Conservation (phyloP, 2,113 vertebrate genomes). For the Micronycteris hirsuta region DNA sequence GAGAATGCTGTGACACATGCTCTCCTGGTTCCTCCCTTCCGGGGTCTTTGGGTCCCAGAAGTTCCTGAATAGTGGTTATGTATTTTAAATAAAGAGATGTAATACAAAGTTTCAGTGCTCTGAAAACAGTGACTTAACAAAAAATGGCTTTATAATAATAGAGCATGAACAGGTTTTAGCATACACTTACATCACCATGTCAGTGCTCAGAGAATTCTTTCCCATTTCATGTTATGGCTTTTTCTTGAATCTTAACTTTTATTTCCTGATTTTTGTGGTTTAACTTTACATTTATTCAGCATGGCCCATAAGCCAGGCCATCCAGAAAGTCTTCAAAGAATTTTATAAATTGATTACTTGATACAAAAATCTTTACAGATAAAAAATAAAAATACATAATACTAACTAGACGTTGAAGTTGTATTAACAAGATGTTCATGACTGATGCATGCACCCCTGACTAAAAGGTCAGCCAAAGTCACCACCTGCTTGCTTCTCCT, state of each 20-base stretch:
- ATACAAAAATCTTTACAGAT: background rate
- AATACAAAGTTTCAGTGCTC: background rate
- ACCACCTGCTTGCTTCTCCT: background rate
- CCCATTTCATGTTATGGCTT: background rate
- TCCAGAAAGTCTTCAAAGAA: background rate
- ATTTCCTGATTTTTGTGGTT: background rate
- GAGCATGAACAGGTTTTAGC: background rate
- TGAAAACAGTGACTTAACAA: background rate
- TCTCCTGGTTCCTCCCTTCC: background rate
- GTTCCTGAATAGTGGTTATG: rapidly evolving
- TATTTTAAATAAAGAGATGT: background rate
- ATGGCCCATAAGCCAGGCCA: background rate
- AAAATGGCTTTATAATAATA: background rate
- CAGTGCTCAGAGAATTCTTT: background rate
- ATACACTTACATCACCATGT: background rate
- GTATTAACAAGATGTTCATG: background rate
- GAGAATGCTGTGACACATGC: background rate
- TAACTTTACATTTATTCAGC: background rate
- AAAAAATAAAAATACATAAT: background rate
- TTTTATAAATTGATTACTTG: background rate
- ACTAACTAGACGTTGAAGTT: background rate
- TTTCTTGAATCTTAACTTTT: conserved; percentile 22
- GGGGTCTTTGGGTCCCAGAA: background rate
- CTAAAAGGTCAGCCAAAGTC: background rate
- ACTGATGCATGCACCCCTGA: background rate